Evolutionary conservation across 2,888 invertebrate species (phyloP).

Genomic region (Dicranocentrus wangi): DNA sequence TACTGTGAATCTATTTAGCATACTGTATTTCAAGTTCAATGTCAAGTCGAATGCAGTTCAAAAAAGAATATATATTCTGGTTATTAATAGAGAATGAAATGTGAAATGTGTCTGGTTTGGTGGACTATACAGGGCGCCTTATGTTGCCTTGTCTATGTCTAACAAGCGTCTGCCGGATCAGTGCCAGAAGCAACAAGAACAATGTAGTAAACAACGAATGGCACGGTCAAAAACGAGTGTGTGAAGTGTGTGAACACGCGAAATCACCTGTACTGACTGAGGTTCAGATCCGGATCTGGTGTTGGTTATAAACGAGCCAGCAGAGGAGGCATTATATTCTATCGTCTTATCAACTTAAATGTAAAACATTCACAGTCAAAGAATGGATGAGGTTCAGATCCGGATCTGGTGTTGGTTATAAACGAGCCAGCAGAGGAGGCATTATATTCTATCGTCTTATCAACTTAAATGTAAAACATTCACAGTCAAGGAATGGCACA

Average conservation of each 20-base stretch:
- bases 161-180: conserved; percentile 30
- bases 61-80: background rate
- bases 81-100: conserved; percentile 4
- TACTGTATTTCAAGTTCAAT: conserved; percentile 6
- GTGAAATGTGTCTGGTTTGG: background rate
- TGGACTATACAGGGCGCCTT: too few species aligned
- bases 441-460: conserved; percentile 16
- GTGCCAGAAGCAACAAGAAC: conserved; percentile 5
- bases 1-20: too few species aligned
- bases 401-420: conserved; percentile 62
- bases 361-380: conserved; percentile 7
- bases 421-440: conserved; percentile 26
- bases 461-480: conserved; percentile 22
- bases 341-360: conserved; percentile 22
- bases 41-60: background rate
- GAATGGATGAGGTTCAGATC: conserved; percentile 59
- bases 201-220: conserved; percentile 16
- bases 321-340: conserved; percentile 14
- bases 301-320: conserved; percentile 53
- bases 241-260: conserved; percentile 66
- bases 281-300: conserved; percentile 59
- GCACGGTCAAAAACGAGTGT: conserved; percentile 57
- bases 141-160: conserved; percentile 20
- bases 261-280: conserved; percentile 66
- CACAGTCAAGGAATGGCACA: conserved; percentile 16